Base-by-base conservation (phyloP, 2,797 vertebrate species). In the Sebastes oblongus region DNA sequence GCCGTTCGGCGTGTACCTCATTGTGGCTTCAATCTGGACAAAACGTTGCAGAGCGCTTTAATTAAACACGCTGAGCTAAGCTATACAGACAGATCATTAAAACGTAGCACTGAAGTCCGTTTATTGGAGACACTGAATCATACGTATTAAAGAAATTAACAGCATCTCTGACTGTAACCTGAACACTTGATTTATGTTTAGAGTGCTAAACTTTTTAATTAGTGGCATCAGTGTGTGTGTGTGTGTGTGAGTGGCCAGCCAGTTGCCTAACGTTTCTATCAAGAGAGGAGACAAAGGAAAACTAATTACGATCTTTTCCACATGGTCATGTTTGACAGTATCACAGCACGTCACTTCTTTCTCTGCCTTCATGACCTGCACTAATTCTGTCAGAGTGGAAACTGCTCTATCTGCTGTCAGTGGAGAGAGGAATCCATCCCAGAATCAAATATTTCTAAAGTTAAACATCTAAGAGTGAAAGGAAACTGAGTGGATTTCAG, bases 141-240 rank as follows among this genome's bases (percentile, higher is more conserved):
- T 25, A 62, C 64, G 62, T 61, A 75, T 77, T 82, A 72, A 77
- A 74, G 65, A 60, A 85, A 84, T 66, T 25, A 86, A 72, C 69
- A 64, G 60, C 78, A 64, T 39, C 30, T n/a, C 52, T 66, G 24
- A 34, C 30, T 62, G 81, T 24, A 68, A 76, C 46, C 30, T 3
- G 65, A 72, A 68, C 9, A 55, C 30, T 56, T 70, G 65, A 68
- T 78, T 83, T 75, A 71, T 77, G 86, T 86, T 86, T 36, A 39
- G 56, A 55, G 55, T 4, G 71, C 58, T 87, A 54, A 89, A 89
- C 74, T 86, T 82, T 78, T 82, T 88, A 82, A 86, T 87, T 84
- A 82, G 81, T n/a, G 36, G 64, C 69, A 24, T 73, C 59, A n/a
- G 25, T 24, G 69, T 56, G 74, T 50, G 68, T 22, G 66, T 22